Percentiles rank a stretch among this genome's conserved stretches.
Conservation (phyloP, 2,113 vertebrate species). For the Acanthochromis polyacanthus region DNA sequence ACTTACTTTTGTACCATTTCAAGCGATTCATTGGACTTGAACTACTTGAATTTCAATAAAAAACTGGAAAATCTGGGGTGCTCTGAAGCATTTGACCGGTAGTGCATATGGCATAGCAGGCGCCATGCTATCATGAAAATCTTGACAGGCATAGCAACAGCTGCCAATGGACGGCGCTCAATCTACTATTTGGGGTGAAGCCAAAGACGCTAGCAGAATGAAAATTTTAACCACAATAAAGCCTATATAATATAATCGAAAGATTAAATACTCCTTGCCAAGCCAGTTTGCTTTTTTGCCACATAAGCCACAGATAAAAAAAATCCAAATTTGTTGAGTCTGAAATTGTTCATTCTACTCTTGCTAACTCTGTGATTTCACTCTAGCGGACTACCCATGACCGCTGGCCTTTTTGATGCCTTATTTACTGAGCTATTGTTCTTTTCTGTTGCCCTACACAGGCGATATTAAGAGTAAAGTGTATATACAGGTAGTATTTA, state of each 20-base stretch:
- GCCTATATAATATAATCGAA: background rate
- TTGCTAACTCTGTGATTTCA: conserved; percentile 76
- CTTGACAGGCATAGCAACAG: conserved; percentile 11
- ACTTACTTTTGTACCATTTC: no score
- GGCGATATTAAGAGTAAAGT: conserved; percentile 76
- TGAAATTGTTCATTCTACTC: conserved; percentile 73
- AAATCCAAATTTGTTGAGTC: background rate
- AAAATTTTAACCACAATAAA: background rate
- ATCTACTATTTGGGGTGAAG: background rate
- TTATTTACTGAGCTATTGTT: conserved; percentile 84
- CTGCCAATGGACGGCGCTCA: background rate
- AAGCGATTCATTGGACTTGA: no score
- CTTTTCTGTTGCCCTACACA: conserved; percentile 73
- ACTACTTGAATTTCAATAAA: no score
- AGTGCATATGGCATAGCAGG: background rate
- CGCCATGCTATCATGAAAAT: background rate
- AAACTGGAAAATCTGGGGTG: no score
- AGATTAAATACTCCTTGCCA: background rate
- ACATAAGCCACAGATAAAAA: background rate
- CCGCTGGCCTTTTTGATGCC: conserved; percentile 85
- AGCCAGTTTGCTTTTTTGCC: background rate
- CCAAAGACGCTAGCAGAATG: no score
- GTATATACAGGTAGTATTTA: conserved; percentile 84
- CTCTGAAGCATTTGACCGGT: no score
- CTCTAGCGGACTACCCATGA: conserved; percentile 69